Base-by-base conservation (phyloP, 1,140 invertebrate genomes). In the Pollicipes pollicipes region DNA sequence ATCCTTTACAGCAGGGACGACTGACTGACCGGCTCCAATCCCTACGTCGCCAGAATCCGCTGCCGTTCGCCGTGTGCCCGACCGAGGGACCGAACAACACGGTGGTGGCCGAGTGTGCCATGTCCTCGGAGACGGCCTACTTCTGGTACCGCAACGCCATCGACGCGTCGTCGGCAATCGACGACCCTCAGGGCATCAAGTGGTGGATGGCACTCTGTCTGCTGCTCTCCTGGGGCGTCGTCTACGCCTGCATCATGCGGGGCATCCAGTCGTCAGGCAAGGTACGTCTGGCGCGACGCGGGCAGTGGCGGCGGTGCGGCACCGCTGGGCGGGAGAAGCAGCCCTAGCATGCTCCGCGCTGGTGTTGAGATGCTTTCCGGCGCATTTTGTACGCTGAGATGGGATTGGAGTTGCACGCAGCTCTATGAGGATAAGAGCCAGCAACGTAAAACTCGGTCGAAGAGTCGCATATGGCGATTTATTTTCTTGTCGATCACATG, bases 211-310 rank as follows among this genome's bases (percentile, higher is more conserved):
- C 92, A 0, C 78, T 95, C 6, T 96, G 94, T 79, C 84, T 99
- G 27, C 80, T 97, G 45, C 81, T 97, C 21, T 91, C 95, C 68
- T 99, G 96, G 96, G 81, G 91, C 71, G 83, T 97, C 69, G 93
- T 98, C 24, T 98, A 96, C 82, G 90, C 95, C 77, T 97, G 96
- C 77, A 92, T 98, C 4, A 96, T 95, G 91, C 95, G 95, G 81
- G 96, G 96, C 67, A 97, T 98, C 74, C 94, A 97, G 80, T 94
- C 91, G 75, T 96, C 93, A 73, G 95, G 95, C 78, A 98, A 97
- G 85, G 95, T 94, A 79, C 78, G 76, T 72, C 30, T 68, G 70
- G 24, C 35, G 21, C 4, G 28, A 68, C n/a, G 24, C 17, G 29
- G 69, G 29, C 31, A 24, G 69, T 17, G 17, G 31, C 17, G 17